A percentile compares a stretch with the other conserved stretches of the same genome.
phyloP scores from a whole-genome alignment of 2,113 vertebrate species.

The Romanogobio albipinnatus region DNA sequence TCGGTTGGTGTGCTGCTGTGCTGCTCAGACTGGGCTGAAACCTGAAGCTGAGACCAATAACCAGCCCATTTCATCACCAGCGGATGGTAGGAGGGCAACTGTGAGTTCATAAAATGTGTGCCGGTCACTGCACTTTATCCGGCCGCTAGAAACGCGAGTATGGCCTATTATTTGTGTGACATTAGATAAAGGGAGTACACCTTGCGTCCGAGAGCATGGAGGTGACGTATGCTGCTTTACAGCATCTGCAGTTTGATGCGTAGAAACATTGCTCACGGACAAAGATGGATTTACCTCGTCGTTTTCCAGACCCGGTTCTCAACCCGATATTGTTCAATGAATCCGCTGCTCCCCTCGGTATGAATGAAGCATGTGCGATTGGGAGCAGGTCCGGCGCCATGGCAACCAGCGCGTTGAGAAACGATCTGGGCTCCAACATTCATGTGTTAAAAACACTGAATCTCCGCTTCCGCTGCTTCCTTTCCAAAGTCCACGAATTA shows the following conservation, averaged over 20 bases:
- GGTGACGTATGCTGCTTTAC: slow-evolving; percentile 38
- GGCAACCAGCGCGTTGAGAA: slow-evolving; percentile 70
- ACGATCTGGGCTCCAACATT: slow-evolving; percentile 79
- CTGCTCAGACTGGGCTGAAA: slow-evolving; percentile 6
- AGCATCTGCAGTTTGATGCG: slow-evolving; percentile 34
- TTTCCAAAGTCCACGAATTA: slow-evolving; percentile 75
- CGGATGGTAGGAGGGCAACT: not conserved
- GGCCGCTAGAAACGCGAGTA: not conserved
- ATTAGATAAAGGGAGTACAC: slow-evolving; percentile 38
- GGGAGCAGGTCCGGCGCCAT: slow-evolving; percentile 25
- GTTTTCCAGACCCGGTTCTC: slow-evolving; percentile 32
- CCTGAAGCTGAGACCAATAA: slow-evolving; percentile 1
- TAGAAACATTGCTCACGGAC: slow-evolving; percentile 29
- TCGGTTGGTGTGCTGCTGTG: not conserved
- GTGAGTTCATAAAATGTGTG: not conserved
- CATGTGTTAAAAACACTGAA: slow-evolving; percentile 77
- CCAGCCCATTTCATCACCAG: not conserved
- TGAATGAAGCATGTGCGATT: slow-evolving; percentile 1
- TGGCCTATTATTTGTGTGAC: slow-evolving; percentile 30
- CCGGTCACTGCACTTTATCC: not conserved
- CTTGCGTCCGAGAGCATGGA: slow-evolving; percentile 24
- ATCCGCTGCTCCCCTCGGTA: not conserved
- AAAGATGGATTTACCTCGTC: slow-evolving; percentile 54
- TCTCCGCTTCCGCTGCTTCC: slow-evolving; percentile 71
- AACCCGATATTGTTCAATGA: slow-evolving; percentile 29